phyloP scores from a whole-genome alignment of 1,140 invertebrate genomes.

The Solenopsis fugax region DNA sequence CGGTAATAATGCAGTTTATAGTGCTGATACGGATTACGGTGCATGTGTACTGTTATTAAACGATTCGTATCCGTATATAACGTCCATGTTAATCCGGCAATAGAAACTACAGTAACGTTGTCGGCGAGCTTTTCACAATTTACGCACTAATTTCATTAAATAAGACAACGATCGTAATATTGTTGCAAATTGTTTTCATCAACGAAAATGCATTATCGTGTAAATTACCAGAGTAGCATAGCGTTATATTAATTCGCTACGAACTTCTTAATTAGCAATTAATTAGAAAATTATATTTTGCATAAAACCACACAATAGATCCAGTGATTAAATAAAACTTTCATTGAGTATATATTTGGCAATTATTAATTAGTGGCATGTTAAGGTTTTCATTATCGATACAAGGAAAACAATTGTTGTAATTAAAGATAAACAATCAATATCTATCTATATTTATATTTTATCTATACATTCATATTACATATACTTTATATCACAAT shows the following conservation, averaged over 20 bases:
- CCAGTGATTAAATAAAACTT: conserved; percentile 1
- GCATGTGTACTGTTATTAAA: conserved; percentile 37
- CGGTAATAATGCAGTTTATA: conserved; percentile 45
- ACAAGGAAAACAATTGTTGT: not conserved
- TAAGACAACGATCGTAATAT: conserved; percentile 36
- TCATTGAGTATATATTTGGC: not conserved
- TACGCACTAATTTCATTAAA: conserved; percentile 59
- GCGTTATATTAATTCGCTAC: conserved; percentile 13
- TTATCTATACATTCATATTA: not conserved
- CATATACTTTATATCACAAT: not conserved
- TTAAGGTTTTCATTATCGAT: not conserved
- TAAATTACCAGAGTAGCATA: not conserved
- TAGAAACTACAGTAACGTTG: conserved; percentile 34
- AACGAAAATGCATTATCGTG: conserved; percentile 2
- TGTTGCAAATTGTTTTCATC: conserved; percentile 1
- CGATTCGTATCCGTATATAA: conserved; percentile 11
- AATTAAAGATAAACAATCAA: not conserved
- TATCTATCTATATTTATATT: not conserved
- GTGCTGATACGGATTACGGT: conserved; percentile 37
- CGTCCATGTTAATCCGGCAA: conserved; percentile 37
- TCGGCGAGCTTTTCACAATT: conserved; percentile 24
- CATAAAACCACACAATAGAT: not conserved
- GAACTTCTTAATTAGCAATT: conserved; percentile 18
- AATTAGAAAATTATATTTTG: not conserved
- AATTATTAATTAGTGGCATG: conserved; percentile 5